Base-by-base conservation (phyloP, 2,113 vertebrate species). In the Pygoscelis antarcticus region DNA sequence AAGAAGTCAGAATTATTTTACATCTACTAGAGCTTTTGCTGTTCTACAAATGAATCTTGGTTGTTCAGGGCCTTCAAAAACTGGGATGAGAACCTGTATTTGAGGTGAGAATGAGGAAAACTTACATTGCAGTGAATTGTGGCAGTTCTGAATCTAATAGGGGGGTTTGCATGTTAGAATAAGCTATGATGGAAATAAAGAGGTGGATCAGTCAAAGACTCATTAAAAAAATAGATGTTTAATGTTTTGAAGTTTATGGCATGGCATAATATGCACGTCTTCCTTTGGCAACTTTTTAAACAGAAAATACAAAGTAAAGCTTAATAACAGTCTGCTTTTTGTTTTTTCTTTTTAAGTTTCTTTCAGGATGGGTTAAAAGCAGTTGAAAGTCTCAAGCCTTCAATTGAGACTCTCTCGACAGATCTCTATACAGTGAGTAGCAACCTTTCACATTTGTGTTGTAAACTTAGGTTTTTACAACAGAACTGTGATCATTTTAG, bases 351-450 rank as follows among this genome's bases (percentile, higher is more conserved):
- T 88, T 79, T 3, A 95, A 99, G 99, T 98, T 99, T 99, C 97
- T 99, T 99, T 97, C 99, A 99, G 97, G 99, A 99, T 47, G 99
- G 99, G 7, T 97, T 99, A 93, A 99, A 99, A 98, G 99, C 99
- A 7, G 99, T 99, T 77, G 99, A 99, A 98, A 99, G 98, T 97
- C 98, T 99, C 66, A 99, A 99, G 66, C 99, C 99, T 80, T 99
- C 99, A 66, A 99, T 99, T 47, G 99, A 99, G 94, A 99, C 98
- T 9, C 98, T 99, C 38, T 99, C 99, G 0, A 99, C 99, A 42
- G 99, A 99, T 96, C 98, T 99, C 90, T 99, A 99, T 97, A 99
- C 99, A 49, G 99, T 99, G 94, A 84, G 77, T 88, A 36, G 38
- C 61, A 92, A 22, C 14, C 25, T 72, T 60, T 65, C 13, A 26